These are phyloP conservation scores for Tribolium madens DNA, from an alignment of 1,140 invertebrate species.

Conservation along the genomic window DNA sequence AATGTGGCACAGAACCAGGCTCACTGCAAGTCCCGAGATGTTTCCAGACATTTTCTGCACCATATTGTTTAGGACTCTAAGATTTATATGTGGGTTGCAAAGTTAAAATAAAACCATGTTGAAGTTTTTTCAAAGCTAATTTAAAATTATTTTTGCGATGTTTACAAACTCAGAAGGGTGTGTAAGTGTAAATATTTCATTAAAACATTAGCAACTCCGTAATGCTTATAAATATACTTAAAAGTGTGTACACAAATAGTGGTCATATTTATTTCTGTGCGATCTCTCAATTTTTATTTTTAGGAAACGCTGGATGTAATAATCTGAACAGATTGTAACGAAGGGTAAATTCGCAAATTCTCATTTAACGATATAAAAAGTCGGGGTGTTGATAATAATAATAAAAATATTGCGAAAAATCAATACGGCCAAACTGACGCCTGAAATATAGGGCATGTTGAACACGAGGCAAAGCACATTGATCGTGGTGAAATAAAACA, in stretches of 20 bases:
- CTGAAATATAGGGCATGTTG: conserved; percentile 40
- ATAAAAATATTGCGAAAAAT: conserved; percentile 41
- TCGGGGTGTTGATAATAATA: conserved; percentile 27
- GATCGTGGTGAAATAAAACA: conserved; percentile 45
- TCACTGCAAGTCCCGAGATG: conserved; percentile 16
- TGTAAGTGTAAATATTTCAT: background rate
- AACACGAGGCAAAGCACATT: conserved; percentile 37
- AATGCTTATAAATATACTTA: conserved; percentile 18
- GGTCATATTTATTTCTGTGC: conserved; percentile 20
- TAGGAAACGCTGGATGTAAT: background rate
- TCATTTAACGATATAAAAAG: background rate
- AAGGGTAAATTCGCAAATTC: conserved; percentile 7
- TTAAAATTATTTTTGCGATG: background rate
- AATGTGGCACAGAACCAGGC: background rate
- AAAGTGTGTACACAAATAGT: background rate
- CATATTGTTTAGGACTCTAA: conserved; percentile 31
- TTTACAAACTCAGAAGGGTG: background rate
- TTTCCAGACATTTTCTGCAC: conserved; percentile 28
- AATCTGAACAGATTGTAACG: background rate
- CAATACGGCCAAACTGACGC: conserved; percentile 42
- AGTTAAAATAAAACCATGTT: conserved; percentile 8
- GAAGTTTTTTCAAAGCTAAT: background rate
- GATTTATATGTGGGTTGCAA: conserved; percentile 33
- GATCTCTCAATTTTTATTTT: conserved; percentile 7
- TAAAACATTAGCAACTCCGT: background rate